Evolutionary conservation across 2,888 invertebrate genomes (phyloP), one percentile per base, ranked within the genome.

Genomic region (Tachystola acroxantha): DNA sequence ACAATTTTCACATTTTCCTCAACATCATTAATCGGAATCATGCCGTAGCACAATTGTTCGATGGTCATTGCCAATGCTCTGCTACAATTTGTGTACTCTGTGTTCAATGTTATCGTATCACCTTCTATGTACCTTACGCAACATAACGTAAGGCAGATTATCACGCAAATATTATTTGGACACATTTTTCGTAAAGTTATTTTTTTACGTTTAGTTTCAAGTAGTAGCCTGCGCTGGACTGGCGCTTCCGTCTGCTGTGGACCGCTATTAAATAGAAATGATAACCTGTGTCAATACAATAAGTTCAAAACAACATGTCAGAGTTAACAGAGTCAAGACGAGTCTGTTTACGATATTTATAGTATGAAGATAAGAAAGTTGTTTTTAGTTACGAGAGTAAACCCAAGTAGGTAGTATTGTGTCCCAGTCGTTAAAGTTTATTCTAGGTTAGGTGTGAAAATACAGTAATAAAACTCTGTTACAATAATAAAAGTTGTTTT

Each of bases 231-330:
- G 46, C 45, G 39, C 43, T 45, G 54, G 64, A 79, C 79, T 78
- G 69, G 58, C 57, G 66, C 69, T 79, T 79, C 79, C 81, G 76
- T 79, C 71, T 78, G 64, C 64, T 55, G 61, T 67, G 66, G 53
- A 65, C 67, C 67, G 35, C 51, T 53, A 77, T 71, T 76, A 82
- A 80, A 81, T 78, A 80, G 64, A 73, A 56, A 53, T 51, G 84
- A 84, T 84, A 85, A 80, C 84, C 79, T 76, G 71, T 78, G 77
- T 82, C 77, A 79, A 74, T 68, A 70, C 65, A 68, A 67, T 69
- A 69, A 79, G 79, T 81, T 79, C 78, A 82, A 77, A 84, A 84
- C 78, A 84, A 82, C 80, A 81, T 72, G 73, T 66, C 56, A 67
- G 65, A 64, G 64, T 51, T 57, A 50, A 46, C 46, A 44, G 59